Percentiles rank a stretch among this genome's conserved stretches.
phyloP scores from a whole-genome alignment of 2,113 vertebrate genomes.

The Lota lota region DNA sequence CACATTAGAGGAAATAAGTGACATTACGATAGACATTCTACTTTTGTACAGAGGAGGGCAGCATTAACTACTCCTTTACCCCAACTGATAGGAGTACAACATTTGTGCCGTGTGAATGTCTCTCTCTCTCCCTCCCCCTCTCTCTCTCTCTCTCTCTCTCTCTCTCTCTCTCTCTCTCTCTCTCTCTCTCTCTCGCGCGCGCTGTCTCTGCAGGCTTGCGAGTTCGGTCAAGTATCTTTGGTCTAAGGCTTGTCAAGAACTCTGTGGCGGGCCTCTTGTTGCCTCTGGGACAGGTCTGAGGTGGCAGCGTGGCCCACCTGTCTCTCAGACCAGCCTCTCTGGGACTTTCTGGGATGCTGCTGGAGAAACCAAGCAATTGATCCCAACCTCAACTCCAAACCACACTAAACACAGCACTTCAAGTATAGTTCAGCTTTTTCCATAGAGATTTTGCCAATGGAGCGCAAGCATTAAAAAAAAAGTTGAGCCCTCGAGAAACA shows the following conservation, averaged over 20 bases:
- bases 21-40: constrained; percentile 18
- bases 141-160: too few relatives aligned
- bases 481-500: constrained; percentile 74
- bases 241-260: constrained; percentile 26
- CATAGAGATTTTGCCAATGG: constrained; percentile 64
- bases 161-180: too few relatives aligned
- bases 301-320: constrained; percentile 62
- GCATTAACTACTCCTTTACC: constrained; percentile 28
- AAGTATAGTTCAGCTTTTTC: constrained; percentile 68
- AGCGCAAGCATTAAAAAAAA: constrained; percentile 68
- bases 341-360: constrained; percentile 61
- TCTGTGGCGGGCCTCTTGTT: constrained; percentile 33
- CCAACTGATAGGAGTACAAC: not conserved
- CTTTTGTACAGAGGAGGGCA: constrained; percentile 53
- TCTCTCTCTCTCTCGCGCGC: not conserved
- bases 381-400: constrained; percentile 59
- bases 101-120: not conserved
- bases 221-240: constrained; percentile 20
- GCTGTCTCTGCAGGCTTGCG: not conserved
- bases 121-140: too few relatives aligned
- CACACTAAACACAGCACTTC: constrained; percentile 66
- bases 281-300: constrained; percentile 58
- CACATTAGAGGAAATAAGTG: not conserved
- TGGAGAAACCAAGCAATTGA: constrained; percentile 62
- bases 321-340: constrained; percentile 49